Conservation (phyloP, 2,888 invertebrate species). For the Drosophila algonquin region DNA sequence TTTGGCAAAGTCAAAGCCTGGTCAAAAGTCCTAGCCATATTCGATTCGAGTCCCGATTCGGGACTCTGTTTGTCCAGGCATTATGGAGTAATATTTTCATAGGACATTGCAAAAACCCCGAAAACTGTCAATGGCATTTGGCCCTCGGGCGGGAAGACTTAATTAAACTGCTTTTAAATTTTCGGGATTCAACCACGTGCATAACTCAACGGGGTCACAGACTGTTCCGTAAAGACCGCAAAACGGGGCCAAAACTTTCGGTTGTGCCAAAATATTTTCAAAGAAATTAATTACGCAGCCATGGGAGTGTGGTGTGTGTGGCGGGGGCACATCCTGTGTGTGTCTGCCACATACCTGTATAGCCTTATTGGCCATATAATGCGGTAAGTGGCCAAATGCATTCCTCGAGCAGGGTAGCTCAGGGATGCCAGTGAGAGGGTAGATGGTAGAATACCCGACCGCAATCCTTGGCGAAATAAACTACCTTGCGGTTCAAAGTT, state of each 20-base stretch:
- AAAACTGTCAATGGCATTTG: conserved; percentile 4
- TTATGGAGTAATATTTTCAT: conserved; percentile 50
- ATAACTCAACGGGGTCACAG: conserved; percentile 57
- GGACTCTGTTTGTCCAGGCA: conserved; percentile 51
- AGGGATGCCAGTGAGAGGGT: not conserved
- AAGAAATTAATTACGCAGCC: conserved; percentile 71
- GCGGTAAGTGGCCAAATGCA: conserved; percentile 49
- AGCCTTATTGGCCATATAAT: conserved; percentile 73
- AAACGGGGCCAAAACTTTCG: conserved; percentile 33
- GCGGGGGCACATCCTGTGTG: conserved; percentile 1
- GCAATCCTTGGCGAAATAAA: conserved; percentile 76
- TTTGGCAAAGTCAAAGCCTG: conserved; percentile 39
- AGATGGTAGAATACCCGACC: conserved; percentile 37
- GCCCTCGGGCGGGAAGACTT: conserved; percentile 23
- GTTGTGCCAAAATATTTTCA: conserved; percentile 60
- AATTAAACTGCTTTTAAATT: conserved; percentile 63
- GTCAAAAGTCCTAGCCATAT: conserved; percentile 16
- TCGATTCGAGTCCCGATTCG: conserved; percentile 32
- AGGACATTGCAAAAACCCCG: conserved; percentile 7
- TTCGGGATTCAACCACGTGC: conserved; percentile 59
- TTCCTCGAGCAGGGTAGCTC: conserved; percentile 21
- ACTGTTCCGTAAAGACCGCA: conserved; percentile 44
- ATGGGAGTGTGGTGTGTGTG: not conserved
- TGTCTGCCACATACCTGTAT: conserved; percentile 36
- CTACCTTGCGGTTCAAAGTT: conserved; percentile 80